Base-by-base conservation (phyloP, 2,797 vertebrate genomes). In the Australoheros facetus region DNA sequence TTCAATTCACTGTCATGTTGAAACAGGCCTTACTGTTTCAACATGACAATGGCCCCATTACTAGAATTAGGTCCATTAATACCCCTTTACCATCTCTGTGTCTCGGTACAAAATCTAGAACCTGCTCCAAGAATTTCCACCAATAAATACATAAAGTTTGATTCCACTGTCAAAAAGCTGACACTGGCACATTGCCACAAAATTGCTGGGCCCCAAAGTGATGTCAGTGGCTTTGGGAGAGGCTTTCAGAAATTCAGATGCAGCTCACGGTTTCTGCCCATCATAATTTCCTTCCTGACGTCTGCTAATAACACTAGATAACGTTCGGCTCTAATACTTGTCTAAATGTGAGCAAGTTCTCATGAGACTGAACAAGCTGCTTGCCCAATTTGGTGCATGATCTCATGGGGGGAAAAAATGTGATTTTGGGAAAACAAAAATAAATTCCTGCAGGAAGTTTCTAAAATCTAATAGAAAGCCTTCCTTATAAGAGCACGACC, bases 221-320 rank as follows among this genome's bases (percentile, higher is more conserved):
- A 51, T 28, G 12, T 71, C 3, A 1, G 26, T 28, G 42, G 42
- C 42, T 69, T 69, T 28, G 48, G 17, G 62, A 69, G 62, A 5
- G 17, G 23, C 64, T 32, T 26, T 69, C 6, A 51, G 45, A 51
- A 69, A 69, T 73, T 69, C 64, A 69, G 26, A 51, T 69, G 64
- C 42, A 69, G 45, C 64, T 30, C 64, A 69, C 4, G 3, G 17
- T 30, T 69, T 69, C 28, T 30, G 26, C 26, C 56, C 17, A 19
- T 73, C n/a, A 21, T 74, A 69, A 69, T 51, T 51, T 55, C 62
- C 21, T 60, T 12, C 54, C 71, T 53, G 64, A 45, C 64, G 51
- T 32, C 64, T 69, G 26, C 64, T 51, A 51, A 48, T 69, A 69
- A 51, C 64, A 32, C 64, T 51, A 45, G 5, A 14, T 32, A 69